Conservation (phyloP, 2,113 vertebrate genomes). For the Pardalotus punctatus region DNA sequence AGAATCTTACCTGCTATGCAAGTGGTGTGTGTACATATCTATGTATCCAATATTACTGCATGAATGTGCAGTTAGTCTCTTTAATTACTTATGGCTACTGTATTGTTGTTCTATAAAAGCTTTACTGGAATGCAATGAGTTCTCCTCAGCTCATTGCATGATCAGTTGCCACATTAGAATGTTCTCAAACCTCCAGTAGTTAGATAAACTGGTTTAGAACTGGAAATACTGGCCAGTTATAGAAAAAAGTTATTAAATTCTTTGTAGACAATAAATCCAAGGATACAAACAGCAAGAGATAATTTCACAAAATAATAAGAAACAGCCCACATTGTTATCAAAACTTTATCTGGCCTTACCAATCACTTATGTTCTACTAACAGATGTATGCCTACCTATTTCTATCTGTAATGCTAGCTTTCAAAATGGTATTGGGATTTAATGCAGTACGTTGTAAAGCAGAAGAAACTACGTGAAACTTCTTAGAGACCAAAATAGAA, state of each 20-base stretch:
- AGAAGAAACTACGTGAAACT: rapidly evolving
- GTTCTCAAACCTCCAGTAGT: not conserved
- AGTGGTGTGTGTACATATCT: not conserved
- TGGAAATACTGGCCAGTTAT: not conserved
- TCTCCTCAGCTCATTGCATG: not conserved
- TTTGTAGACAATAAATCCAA: not conserved
- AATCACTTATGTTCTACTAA: not conserved
- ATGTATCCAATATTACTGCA: not conserved
- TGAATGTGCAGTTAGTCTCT: not conserved
- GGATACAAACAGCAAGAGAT: not conserved
- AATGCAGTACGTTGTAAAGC: not conserved
- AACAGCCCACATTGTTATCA: not conserved
- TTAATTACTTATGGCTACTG: not conserved
- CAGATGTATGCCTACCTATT: not conserved
- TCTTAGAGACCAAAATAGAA: not conserved
- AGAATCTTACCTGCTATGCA: not conserved
- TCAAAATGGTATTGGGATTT: not conserved
- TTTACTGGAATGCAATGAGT: not conserved
- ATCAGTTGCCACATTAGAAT: not conserved
- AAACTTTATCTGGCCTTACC: not conserved
- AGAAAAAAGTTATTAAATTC: not conserved
- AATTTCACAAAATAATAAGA: not conserved
- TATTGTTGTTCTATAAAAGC: not conserved
- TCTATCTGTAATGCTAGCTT: rapidly evolving
- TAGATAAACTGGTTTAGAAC: not conserved